Evolutionary conservation across 2,888 invertebrate species (phyloP).

Genomic region (Pyralis farinalis): DNA sequence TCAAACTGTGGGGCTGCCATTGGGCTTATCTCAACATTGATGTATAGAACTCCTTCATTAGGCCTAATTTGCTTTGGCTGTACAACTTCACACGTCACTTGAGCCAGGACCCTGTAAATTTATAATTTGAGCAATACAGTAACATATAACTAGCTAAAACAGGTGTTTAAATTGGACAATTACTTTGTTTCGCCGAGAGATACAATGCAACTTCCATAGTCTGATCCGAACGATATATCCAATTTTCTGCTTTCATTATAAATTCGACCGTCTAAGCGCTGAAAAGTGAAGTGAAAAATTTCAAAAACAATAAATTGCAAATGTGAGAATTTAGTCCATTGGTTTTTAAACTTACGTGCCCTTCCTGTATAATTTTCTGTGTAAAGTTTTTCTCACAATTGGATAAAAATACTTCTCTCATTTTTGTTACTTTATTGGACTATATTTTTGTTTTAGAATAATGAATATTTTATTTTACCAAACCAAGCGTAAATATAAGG

Average conservation of each 20-base stretch:
- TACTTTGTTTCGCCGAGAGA: constrained; percentile 90
- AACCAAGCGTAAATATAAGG: too few relatives aligned
- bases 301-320: background rate
- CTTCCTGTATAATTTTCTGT: constrained; percentile 82
- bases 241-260: constrained; percentile 87
- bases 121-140: background rate
- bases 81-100: constrained; percentile 93
- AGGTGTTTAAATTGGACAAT: constrained; percentile 23
- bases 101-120: constrained; percentile 88
- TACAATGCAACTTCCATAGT: constrained; percentile 91
- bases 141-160: background rate
- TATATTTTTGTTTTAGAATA: too few relatives aligned
- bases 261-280: constrained; percentile 91
- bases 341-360: constrained; percentile 77
- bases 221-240: constrained; percentile 88
- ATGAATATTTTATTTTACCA: too few relatives aligned
- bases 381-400: constrained; percentile 87
- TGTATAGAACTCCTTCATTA: constrained; percentile 92
- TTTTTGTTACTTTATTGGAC: constrained; percentile 44
- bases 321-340: background rate
- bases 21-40: constrained; percentile 93
- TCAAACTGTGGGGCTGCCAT: constrained; percentile 94
- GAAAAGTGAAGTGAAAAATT: constrained; percentile 31
- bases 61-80: constrained; percentile 92
- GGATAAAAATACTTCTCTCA: constrained; percentile 85